Conservation (phyloP, 2,113 vertebrate species). For the Amphiprion ocellaris region DNA sequence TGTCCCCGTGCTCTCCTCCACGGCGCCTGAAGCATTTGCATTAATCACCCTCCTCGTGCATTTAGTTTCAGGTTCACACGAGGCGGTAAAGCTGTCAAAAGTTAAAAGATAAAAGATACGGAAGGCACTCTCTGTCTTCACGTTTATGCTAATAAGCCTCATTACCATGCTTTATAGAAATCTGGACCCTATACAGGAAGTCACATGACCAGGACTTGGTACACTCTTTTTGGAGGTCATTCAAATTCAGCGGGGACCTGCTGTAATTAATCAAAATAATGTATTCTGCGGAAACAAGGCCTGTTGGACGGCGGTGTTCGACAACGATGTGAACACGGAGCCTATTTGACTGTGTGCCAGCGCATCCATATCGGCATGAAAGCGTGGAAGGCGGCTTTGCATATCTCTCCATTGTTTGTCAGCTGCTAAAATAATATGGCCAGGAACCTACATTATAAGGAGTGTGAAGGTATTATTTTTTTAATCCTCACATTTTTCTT, state of each 20-base stretch:
- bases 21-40: conserved; percentile 40
- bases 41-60: conserved; percentile 45
- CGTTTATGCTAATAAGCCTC: conserved; percentile 73
- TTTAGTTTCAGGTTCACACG: conserved; percentile 15
- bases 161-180: conserved; percentile 68
- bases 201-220: conserved; percentile 59
- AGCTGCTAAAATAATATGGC: conserved; percentile 14
- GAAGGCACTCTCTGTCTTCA: conserved; percentile 29
- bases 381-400: conserved; percentile 7
- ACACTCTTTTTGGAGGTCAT: conserved; percentile 74
- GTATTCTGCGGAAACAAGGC: conserved; percentile 51
- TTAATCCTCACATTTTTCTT: not conserved
- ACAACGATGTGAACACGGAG: conserved; percentile 25
- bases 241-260: conserved; percentile 67
- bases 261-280: conserved; percentile 79
- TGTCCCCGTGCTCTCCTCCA: conserved; percentile 19
- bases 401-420: conserved; percentile 36
- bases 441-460: not conserved
- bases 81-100: conserved; percentile 48
- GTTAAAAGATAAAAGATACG: conserved; percentile 36
- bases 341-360: conserved; percentile 47
- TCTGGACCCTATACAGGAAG: conserved; percentile 55
- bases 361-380: conserved; percentile 33
- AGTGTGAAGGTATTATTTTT: not conserved
- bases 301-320: conserved; percentile 49